These are phyloP conservation scores for Acanthacorydalis orientalis DNA, from an alignment of 2,888 invertebrate species.

Conservation along the genomic window DNA sequence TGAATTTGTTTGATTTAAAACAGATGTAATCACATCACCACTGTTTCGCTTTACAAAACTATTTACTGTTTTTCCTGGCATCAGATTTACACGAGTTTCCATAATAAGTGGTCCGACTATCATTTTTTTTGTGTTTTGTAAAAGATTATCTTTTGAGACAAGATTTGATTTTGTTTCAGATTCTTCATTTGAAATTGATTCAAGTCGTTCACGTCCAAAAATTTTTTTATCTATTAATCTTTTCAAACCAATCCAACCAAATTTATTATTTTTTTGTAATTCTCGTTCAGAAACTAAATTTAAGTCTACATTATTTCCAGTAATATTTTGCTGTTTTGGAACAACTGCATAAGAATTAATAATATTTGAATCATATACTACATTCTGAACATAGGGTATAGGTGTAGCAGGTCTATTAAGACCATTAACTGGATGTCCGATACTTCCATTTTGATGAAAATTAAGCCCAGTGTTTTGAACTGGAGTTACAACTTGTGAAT, in stretches of 20 bases:
- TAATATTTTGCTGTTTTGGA: constrained; percentile 24
- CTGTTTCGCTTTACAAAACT: constrained; percentile 25
- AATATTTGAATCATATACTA: constrained; percentile 33
- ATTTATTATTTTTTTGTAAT: constrained; percentile 17
- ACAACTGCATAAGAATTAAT: constrained; percentile 9
- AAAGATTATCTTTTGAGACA: constrained; percentile 17
- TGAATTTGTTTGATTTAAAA: constrained; percentile 14
- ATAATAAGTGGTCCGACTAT: constrained; percentile 12
- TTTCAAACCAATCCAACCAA: constrained; percentile 33
- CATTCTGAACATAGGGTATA: constrained; percentile 58
- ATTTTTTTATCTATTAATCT: constrained; percentile 23
- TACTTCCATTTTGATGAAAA: constrained; percentile 6
- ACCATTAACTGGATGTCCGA: constrained; percentile 15
- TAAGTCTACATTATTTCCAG: constrained; percentile 22
- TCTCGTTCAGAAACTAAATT: constrained; percentile 19
- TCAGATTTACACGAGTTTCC: constrained; percentile 39
- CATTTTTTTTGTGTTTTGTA: constrained; percentile 15
- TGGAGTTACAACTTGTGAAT: constrained; percentile 10
- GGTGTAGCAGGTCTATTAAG: constrained; percentile 34
- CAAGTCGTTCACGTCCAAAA: constrained; percentile 12
- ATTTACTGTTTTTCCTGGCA: constrained; percentile 30
- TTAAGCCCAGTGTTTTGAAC: neutral
- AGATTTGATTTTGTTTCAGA: constrained; percentile 9
- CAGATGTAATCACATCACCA: constrained; percentile 32
- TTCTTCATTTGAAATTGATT: constrained; percentile 8